phyloP scores from a whole-genome alignment of 2,888 invertebrate species.

The Steinernema carpocapsae region DNA sequence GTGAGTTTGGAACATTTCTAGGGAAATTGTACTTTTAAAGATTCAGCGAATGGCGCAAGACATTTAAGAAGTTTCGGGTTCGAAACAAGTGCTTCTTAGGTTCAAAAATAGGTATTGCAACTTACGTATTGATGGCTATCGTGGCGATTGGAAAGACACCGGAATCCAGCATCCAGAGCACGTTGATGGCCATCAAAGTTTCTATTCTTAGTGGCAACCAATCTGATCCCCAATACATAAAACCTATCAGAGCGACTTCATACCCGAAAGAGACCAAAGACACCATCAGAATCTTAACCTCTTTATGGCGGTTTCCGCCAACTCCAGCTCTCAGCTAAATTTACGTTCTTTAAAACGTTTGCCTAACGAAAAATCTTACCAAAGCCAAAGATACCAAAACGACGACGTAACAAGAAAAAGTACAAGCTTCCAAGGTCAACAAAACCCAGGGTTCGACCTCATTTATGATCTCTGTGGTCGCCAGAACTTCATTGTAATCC shows the following conservation, averaged over 20 bases:
- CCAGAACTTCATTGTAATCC: neutral
- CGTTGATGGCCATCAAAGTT: neutral
- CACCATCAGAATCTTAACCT: neutral
- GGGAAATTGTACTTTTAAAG: too few species aligned
- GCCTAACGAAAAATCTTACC: too few species aligned
- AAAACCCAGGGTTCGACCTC: neutral
- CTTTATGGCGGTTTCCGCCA: neutral
- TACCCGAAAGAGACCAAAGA: neutral
- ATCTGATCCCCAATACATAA: neutral
- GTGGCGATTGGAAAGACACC: neutral
- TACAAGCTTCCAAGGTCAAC: neutral
- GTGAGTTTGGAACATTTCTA: too few species aligned
- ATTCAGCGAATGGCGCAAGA: too few species aligned
- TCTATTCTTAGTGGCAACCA: neutral
- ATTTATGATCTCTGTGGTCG: neutral
- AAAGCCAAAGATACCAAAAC: neutral
- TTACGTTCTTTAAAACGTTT: too few species aligned
- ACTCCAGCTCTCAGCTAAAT: too few species aligned
- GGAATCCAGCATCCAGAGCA: constrained; percentile 4
- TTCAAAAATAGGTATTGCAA: too few species aligned
- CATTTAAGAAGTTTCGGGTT: too few species aligned
- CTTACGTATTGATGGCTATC: neutral
- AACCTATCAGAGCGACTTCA: neutral
- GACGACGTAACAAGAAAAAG: neutral
- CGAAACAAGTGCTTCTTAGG: too few species aligned